phyloP scores from a whole-genome alignment of 2,888 invertebrate genomes.

The Platynereis dumerilii region DNA sequence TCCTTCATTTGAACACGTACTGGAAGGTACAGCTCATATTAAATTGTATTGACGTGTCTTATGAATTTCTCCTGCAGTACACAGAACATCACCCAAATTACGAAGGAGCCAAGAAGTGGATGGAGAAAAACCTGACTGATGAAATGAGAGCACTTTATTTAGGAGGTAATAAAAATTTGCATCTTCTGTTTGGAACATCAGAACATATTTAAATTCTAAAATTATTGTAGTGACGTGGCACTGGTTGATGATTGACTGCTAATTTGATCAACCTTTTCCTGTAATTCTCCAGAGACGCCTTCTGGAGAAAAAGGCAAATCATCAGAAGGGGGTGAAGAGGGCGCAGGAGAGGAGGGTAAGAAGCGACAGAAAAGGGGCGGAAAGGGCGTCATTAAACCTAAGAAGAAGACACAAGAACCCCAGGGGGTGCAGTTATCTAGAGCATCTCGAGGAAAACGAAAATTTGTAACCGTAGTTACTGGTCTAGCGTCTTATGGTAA shows the following conservation, averaged over 20 bases:
- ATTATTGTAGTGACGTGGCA: too few species aligned
- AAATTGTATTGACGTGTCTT: too few species aligned
- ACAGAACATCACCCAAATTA: conserved; percentile 98
- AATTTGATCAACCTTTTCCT: too few species aligned
- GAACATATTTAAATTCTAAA: too few species aligned
- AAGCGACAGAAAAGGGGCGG: conserved; percentile 98
- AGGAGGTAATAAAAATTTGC: conserved; percentile 4
- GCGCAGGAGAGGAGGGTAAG: conserved; percentile 66
- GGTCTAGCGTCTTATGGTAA: conserved; percentile 93
- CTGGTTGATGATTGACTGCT: too few species aligned
- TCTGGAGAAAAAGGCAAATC: not conserved
- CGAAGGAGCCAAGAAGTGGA: conserved; percentile 96
- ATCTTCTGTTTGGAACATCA: too few species aligned
- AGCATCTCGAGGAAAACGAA: conserved; percentile 95
- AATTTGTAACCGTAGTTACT: conserved; percentile 96
- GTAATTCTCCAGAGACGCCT: too few species aligned
- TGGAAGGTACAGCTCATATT: too few species aligned
- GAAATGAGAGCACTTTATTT: conserved; percentile 74
- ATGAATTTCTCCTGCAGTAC: conserved; percentile 70
- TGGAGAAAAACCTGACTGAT: conserved; percentile 90
- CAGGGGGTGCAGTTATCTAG: conserved; percentile 62
- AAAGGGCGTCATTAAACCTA: conserved; percentile 92
- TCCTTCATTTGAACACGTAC: too few species aligned
- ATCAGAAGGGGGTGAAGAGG: conserved; percentile 20
- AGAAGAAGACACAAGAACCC: conserved; percentile 72